These are phyloP conservation scores for Drosophila sp. DNA, from an alignment of 1,140 invertebrate species.

Conservation along the genomic window DNA sequence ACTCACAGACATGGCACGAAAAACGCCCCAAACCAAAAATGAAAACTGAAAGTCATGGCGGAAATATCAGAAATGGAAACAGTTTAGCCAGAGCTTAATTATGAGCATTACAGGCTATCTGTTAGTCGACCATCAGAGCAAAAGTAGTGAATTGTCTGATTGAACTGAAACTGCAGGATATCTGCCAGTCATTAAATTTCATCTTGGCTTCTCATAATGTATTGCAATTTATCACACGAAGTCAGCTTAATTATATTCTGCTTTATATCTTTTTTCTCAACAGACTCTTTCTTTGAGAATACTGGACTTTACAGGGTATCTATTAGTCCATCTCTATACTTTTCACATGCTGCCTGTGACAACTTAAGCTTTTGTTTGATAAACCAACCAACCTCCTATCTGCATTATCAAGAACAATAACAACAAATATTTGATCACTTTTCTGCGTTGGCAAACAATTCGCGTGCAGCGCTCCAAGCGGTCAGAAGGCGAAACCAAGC, in stretches of 20 bases:
- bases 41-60: conserved; percentile 31
- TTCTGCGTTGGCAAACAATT: conserved; percentile 56
- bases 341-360: conserved; percentile 25
- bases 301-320: background rate
- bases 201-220: too few species aligned
- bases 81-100: background rate
- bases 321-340: conserved; percentile 1
- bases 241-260: too few species aligned
- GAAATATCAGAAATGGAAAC: conserved; percentile 19
- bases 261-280: too few species aligned
- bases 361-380: conserved; percentile 64
- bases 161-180: too few species aligned
- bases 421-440: conserved; percentile 71
- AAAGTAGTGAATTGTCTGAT: too few species aligned
- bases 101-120: background rate
- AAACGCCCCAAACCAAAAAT: background rate
- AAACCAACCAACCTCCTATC: conserved; percentile 3
- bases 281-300: too few species aligned
- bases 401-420: background rate
- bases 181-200: too few species aligned
- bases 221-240: too few species aligned
- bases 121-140: background rate
- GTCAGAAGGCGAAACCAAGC: conserved; percentile 17
- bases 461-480: conserved; percentile 36
- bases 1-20: conserved; percentile 33